A percentile compares a stretch with the other conserved stretches of the same genome.
phyloP scores from a whole-genome alignment of 2,888 invertebrate species.

The Artemia sp. region DNA sequence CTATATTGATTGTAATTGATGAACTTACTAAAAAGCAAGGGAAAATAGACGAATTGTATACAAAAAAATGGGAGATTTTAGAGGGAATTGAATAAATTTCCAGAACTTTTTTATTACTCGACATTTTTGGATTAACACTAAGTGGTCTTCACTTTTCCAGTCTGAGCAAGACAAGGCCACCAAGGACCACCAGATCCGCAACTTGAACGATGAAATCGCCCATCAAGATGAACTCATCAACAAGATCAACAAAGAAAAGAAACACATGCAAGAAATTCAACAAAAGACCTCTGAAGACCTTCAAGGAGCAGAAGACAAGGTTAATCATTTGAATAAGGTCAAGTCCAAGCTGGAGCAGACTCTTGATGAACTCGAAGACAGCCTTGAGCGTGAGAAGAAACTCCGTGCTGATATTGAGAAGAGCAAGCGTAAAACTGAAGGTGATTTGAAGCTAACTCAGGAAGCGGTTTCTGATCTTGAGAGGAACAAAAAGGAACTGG shows the following conservation, averaged over 20 bases:
- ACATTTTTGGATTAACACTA: too few species aligned
- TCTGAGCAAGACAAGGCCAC: conserved; percentile 92
- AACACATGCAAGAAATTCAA: conserved; percentile 79
- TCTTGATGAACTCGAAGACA: conserved; percentile 94
- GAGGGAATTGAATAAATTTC: too few species aligned
- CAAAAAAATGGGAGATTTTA: too few species aligned
- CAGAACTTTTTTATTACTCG: too few species aligned
- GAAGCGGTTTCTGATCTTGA: conserved; percentile 93
- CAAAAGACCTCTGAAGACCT: conserved; percentile 86
- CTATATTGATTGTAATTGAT: too few species aligned
- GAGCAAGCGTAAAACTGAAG: conserved; percentile 94
- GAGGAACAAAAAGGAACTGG: conserved; percentile 93
- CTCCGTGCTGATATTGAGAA: conserved; percentile 94
- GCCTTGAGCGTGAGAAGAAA: conserved; percentile 98
- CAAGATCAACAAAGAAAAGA: conserved; percentile 98
- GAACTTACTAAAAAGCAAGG: too few species aligned
- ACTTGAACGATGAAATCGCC: conserved; percentile 96
- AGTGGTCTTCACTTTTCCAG: conserved; percentile 26
- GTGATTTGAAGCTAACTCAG: conserved; percentile 95
- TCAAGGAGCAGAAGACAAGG: conserved; percentile 95
- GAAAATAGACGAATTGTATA: too few species aligned
- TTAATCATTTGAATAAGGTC: conserved; percentile 98
- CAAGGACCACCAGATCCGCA: conserved; percentile 96
- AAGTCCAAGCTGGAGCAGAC: conserved; percentile 98
- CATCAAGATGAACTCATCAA: conserved; percentile 99